Conservation (phyloP, 2,113 vertebrate species). For the Dinomys branickii region DNA sequence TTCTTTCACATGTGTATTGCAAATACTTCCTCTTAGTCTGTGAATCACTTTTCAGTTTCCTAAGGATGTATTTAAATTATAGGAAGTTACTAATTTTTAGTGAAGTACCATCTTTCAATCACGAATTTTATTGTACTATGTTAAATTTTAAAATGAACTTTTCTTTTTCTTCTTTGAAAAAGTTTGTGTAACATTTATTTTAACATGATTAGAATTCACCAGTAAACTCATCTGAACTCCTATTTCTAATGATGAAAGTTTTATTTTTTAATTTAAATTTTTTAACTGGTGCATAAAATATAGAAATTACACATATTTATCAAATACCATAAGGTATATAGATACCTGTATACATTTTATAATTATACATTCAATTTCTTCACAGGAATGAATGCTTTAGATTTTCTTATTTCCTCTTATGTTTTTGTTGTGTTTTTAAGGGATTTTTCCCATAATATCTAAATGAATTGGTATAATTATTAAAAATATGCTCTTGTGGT, state of each 20-base stretch:
- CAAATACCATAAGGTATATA: neutral
- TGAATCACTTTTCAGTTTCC: neutral
- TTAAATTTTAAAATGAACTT: neutral
- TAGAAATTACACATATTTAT: neutral
- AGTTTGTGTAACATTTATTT: neutral
- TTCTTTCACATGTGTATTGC: neutral
- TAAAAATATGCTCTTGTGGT: neutral
- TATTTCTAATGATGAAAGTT: neutral
- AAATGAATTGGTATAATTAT: neutral
- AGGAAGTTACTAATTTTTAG: neutral
- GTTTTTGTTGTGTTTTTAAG: constrained; percentile 10
- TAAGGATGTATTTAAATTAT: neutral
- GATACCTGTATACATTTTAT: neutral
- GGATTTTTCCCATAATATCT: neutral
- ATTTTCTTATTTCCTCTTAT: neutral
- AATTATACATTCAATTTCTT: neutral
- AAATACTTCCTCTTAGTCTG: neutral
- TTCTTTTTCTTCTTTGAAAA: neutral
- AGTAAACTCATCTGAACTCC: neutral
- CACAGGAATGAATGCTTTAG: neutral
- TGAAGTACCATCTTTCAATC: neutral
- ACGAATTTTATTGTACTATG: neutral
- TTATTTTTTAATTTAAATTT: neutral
- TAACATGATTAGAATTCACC: neutral
- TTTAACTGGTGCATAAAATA: neutral